Evolutionary conservation across 92 coral and sea anemone species (phyloP).

Genomic region (Desmophyllum pertusum): DNA sequence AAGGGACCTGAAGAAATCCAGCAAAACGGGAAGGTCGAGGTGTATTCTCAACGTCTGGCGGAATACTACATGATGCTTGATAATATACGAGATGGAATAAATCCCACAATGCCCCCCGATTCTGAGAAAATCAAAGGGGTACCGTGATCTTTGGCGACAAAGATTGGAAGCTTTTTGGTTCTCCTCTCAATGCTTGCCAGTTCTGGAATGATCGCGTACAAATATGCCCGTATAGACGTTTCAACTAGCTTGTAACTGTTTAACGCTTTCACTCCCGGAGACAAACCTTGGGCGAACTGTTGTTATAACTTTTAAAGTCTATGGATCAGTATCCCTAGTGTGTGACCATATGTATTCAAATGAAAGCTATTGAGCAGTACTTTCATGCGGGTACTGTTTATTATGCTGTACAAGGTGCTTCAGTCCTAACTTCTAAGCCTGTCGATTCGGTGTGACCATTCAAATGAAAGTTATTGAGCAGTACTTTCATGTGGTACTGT

Average conservation of each 20-base stretch:
- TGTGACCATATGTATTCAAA: too few relatives aligned
- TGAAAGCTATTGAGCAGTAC: too few relatives aligned
- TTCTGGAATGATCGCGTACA: not conserved
- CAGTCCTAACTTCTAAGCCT: too few relatives aligned
- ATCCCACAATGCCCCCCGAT: constrained; percentile 26
- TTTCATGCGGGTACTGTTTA: too few relatives aligned
- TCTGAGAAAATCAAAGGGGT: not conserved
- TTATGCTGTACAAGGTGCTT: too few relatives aligned
- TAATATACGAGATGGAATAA: constrained; percentile 32
- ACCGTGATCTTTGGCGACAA: not conserved
- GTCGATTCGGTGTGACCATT: too few relatives aligned
- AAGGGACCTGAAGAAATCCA: constrained; percentile 38
- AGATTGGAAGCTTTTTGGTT: constrained; percentile 23
- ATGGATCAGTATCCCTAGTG: too few relatives aligned
- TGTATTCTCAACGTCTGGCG: constrained; percentile 36
- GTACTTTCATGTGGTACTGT: too few relatives aligned
- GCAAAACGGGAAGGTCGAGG: constrained; percentile 3
- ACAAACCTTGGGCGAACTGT: too few relatives aligned
- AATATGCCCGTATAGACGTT: not conserved
- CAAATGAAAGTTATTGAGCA: too few relatives aligned
- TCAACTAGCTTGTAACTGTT: not conserved
- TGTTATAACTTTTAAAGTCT: too few relatives aligned
- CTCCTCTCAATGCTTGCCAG: constrained; percentile 17
- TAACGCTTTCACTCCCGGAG: not conserved
- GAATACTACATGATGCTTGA: constrained; percentile 47